Evolutionary conservation across 2,888 invertebrate species (phyloP), one percentile per base, ranked within the genome.

Genomic region (Tetragnatha montana): DNA sequence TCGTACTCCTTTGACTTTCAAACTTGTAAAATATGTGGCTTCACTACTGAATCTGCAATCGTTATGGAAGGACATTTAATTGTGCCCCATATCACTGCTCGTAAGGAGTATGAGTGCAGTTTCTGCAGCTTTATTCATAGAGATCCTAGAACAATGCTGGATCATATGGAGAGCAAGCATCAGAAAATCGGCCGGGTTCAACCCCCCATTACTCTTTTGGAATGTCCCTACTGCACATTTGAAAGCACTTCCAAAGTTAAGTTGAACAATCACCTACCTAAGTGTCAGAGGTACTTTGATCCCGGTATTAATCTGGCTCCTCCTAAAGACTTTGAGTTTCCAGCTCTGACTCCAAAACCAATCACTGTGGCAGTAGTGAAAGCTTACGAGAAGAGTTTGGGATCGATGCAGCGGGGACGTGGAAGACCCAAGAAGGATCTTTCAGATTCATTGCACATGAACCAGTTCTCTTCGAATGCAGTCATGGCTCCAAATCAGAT

Each of bases 181-280:
- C 96, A 96, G 92, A 95, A 96, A 22, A 95, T 96, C 92, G 98
- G 97, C 3, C 95, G 96, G 91, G 94, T 98, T 90, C 97, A 98
- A 92, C 95, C 97, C 91, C 97, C 97, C 0, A 96, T 96, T 35
- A 96, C 97, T 0, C 96, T 96, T 93, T 98, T 98, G 93, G 97
- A 98, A 93, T 98, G 98, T 93, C 96, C 97, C 0, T 97, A 97
- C 93, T 98, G 98, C 94, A 96, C 97, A 0, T 98, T 98, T 93
- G 98, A 98, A 93, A 97, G 98, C 92, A 98, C 97, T 92, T 97
- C 97, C 84, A 98, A 97, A 94, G 97, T 97, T 50, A 98, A 98
- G 94, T 94, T 98, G 92, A 97, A 96, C 0, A 95, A 97, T 68
- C 98, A 98, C 94, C 95, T 96, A 91, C 95, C 97, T 88, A 96